Evolutionary conservation across 2,888 invertebrate species (phyloP).

Genomic region (Phymatocera aterrima): DNA sequence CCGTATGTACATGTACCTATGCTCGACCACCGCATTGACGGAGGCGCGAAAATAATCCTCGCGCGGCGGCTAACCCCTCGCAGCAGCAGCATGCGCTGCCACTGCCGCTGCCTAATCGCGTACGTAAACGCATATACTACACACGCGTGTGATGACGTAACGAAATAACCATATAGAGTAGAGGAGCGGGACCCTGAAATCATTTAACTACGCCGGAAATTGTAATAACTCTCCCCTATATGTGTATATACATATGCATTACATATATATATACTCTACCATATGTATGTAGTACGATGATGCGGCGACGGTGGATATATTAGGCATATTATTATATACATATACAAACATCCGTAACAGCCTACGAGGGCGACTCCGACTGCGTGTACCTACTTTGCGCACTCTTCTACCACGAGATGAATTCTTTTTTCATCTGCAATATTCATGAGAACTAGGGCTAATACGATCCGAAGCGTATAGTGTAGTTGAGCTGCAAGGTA

Average conservation of each 20-base stretch:
- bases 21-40: not conserved
- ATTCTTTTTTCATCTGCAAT: not conserved
- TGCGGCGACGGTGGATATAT: not conserved
- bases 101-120: not conserved
- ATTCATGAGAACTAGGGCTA: slow-evolving; percentile 10
- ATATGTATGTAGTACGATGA: slow-evolving; percentile 1
- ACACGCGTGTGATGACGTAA: not conserved
- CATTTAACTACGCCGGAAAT: slow-evolving; percentile 40
- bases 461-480: too few relatives aligned
- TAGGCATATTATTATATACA: slow-evolving; percentile 15
- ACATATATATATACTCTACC: not conserved
- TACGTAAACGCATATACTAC: not conserved
- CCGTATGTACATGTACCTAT: too few relatives aligned
- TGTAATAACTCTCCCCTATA: slow-evolving; percentile 27
- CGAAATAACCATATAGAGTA: not conserved
- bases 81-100: not conserved
- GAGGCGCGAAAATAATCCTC: slow-evolving; percentile 11
- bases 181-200: slow-evolving; percentile 29
- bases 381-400: not conserved
- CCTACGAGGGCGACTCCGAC: too few relatives aligned
- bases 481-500: too few relatives aligned
- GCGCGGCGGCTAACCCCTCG: not conserved
- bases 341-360: not conserved
- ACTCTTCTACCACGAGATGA: not conserved
- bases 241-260: slow-evolving; percentile 5